Evolutionary conservation across 2,797 vertebrate genomes (phyloP), one percentile per base, ranked within the genome.

Genomic region (Smutsia temminckii): DNA sequence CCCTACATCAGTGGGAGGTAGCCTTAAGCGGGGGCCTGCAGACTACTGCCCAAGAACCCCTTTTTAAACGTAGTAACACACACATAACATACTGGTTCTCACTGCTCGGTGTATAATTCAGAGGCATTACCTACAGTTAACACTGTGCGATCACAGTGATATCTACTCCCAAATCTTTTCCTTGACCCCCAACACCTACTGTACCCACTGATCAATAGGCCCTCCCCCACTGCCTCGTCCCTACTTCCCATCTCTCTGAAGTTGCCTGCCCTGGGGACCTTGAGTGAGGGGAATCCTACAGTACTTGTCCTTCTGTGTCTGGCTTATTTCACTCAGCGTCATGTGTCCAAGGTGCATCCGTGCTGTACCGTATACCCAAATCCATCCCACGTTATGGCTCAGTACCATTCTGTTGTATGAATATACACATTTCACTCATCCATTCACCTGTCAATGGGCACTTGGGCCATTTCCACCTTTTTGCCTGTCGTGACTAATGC

Each of bases 381-480:
- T 1, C 17, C 55, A 9, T 25, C 8, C 0, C 3, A 61, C 8
- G 57, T 42, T 9, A 27, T 0, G 2, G 77, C n/a, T 20, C 14
- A n/a, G 1, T 12, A 25, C 16, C 2, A 27, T 1, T 8, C 86
- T 14, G 0, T 0, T 0, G 2, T 1, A 7, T 1, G 83, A 27
- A 3, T 6, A 20, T 0, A 3, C 1, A 3, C 12, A 2, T 3
- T 1, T 4, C 20, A n/a, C 1, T 18, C 11, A 16, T 12, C 77
- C 5, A 5, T 1, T 8, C 51, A 1, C 1, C 66, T 14, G 29
- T 0, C 0, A 2, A n/a, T 1, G 29, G 18, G 2, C 37, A 1
- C 25, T 0, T 2, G 5, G 40, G 78, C 0, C 1, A 29, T 11
- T 37, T 13, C 51, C 32, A 14, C 55, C 72, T 61, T 17, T 17